A percentile compares a stretch with the other conserved stretches of the same genome.
Conservation (phyloP, 2,888 invertebrate species). For the Panzeria rudis region DNA sequence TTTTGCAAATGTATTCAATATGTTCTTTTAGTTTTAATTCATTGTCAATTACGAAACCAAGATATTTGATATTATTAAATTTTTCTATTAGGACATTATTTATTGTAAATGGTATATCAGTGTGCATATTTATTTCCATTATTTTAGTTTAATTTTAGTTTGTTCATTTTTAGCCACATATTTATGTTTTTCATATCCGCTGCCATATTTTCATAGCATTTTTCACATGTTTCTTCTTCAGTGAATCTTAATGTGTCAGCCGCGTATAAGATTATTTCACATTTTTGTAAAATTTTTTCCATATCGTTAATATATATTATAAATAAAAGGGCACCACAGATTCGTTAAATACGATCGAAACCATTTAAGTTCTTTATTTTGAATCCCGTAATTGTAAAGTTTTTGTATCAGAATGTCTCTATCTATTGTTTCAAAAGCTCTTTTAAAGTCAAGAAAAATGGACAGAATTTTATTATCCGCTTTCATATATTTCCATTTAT, state of each 20-base stretch:
- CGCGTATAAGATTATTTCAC: not conserved
- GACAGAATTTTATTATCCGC: too few species aligned
- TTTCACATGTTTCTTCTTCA: not conserved
- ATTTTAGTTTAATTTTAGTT: not conserved
- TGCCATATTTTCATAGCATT: not conserved
- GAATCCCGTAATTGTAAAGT: not conserved
- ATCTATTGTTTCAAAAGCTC: not conserved
- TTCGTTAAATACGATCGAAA: not conserved
- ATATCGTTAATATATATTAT: not conserved
- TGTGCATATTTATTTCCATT: not conserved
- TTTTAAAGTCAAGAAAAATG: not conserved
- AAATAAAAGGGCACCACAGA: not conserved
- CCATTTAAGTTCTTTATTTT: not conserved
- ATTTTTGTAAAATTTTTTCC: not conserved
- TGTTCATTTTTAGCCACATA: not conserved
- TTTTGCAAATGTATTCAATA: not conserved
- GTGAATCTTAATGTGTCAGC: not conserved
- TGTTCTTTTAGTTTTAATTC: not conserved
- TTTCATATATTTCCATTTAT: too few species aligned
- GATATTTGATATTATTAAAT: not conserved
- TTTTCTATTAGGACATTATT: not conserved
- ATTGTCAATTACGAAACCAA: not conserved
- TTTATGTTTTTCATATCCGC: not conserved
- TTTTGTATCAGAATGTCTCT: too few species aligned
- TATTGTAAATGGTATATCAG: too few species aligned